A percentile compares a stretch with the other conserved stretches of the same genome.
phyloP scores from a whole-genome alignment of 2,797 vertebrate species.

The Octomys mimax region DNA sequence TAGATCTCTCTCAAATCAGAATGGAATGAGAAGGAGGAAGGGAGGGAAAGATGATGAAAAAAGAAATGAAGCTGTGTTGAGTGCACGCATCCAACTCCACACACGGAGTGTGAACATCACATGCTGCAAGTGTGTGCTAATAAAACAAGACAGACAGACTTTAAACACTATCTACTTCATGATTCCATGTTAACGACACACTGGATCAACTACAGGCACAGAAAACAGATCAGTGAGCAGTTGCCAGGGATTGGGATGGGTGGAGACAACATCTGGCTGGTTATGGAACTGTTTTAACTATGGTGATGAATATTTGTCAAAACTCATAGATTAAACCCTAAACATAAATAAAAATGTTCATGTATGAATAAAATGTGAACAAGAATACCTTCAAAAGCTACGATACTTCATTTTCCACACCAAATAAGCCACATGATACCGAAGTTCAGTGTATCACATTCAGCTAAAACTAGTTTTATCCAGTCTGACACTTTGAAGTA shows the following conservation, averaged over 20 bases:
- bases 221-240: background rate
- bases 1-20: background rate
- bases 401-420: slow-evolving; percentile 37
- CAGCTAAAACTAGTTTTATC: slow-evolving; percentile 40
- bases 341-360: slow-evolving; percentile 51
- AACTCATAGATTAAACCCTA: slow-evolving; percentile 6
- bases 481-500: slow-evolving; percentile 43
- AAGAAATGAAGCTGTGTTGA: background rate
- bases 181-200: slow-evolving; percentile 27
- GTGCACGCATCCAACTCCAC: background rate
- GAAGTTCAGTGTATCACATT: background rate
- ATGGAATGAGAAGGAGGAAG: background rate
- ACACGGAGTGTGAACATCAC: background rate
- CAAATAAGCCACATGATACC: slow-evolving; percentile 2
- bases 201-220: background rate
- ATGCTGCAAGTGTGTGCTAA: background rate
- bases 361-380: background rate
- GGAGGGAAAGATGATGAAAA: background rate
- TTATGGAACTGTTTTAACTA: background rate
- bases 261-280: slow-evolving; percentile 7
- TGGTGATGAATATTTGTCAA: slow-evolving; percentile 7
- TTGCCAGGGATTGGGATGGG: background rate
- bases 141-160: slow-evolving; percentile 14
- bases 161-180: slow-evolving; percentile 40
- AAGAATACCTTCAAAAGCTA: slow-evolving; percentile 59